A percentile compares a stretch with the other conserved stretches of the same genome.
phyloP scores from a whole-genome alignment of 2,888 invertebrate species.

The Lycocerus yunnanus region DNA sequence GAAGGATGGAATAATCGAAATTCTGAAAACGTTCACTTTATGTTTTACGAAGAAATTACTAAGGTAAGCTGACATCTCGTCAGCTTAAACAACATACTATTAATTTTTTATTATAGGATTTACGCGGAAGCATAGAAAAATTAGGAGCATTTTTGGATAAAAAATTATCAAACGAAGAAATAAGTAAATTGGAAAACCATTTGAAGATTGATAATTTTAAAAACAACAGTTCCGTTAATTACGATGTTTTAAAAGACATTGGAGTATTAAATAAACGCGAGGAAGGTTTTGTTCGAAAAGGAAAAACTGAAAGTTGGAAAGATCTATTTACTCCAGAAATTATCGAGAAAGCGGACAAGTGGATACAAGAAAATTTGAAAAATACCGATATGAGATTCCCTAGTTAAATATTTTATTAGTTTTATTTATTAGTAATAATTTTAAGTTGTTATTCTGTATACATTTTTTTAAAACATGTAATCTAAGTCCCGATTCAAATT shows the following conservation, averaged over 20 bases:
- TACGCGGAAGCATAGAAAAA: slow-evolving; percentile 61
- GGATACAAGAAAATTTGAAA: slow-evolving; percentile 69
- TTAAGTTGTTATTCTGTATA: neutral
- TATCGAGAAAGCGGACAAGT: slow-evolving; percentile 66
- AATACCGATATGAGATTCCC: slow-evolving; percentile 67
- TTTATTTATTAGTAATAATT: too few species aligned
- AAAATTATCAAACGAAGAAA: slow-evolving; percentile 61
- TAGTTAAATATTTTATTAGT: neutral
- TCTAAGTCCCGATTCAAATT: too few species aligned
- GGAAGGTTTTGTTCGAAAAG: slow-evolving; percentile 70
- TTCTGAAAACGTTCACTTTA: slow-evolving; percentile 71
- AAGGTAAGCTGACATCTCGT: slow-evolving; percentile 57
- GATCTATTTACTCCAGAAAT: slow-evolving; percentile 73
- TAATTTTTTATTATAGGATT: slow-evolving; percentile 59
- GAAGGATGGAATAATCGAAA: slow-evolving; percentile 74
- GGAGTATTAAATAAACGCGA: slow-evolving; percentile 64
- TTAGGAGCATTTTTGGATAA: slow-evolving; percentile 68
- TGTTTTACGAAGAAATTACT: slow-evolving; percentile 81
- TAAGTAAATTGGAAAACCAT: slow-evolving; percentile 68
- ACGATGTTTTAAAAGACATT: slow-evolving; percentile 65
- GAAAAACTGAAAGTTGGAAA: slow-evolving; percentile 72
- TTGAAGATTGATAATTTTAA: slow-evolving; percentile 82
- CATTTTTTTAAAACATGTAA: neutral
- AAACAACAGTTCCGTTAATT: slow-evolving; percentile 79
- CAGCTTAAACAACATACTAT: neutral